A percentile compares a stretch with the other conserved stretches of the same genome.
Evolutionary conservation across 2,113 vertebrate genomes (phyloP).

Genomic region (Entelurus aequoreus): DNA sequence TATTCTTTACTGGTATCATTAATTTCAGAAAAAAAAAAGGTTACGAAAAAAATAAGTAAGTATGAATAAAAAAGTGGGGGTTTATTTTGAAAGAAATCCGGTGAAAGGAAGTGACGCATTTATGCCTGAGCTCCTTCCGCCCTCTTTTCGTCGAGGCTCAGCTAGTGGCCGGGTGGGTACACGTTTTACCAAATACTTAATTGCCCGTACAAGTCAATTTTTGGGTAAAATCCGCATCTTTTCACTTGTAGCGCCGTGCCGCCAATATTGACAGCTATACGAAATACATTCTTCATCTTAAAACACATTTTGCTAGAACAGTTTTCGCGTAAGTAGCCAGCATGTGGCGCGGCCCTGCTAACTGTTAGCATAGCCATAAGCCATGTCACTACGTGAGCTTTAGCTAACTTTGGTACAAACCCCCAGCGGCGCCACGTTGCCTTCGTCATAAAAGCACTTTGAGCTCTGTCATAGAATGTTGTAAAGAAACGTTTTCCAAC

Average conservation of each 20-base stretch:
- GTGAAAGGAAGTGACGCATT: slow-evolving; percentile 51
- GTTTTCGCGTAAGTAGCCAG: not conserved
- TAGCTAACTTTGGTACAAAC: slow-evolving; percentile 2
- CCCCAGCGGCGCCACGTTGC: not conserved
- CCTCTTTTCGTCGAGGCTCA: slow-evolving; percentile 65
- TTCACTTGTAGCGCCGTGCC: accelerated
- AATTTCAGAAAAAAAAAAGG: too few relatives aligned
- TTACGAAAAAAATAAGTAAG: too few relatives aligned
- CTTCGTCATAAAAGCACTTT: not conserved
- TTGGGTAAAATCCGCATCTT: accelerated
- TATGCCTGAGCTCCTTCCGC: slow-evolving; percentile 12
- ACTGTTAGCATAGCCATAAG: not conserved
- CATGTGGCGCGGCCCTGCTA: slow-evolving; percentile 59
- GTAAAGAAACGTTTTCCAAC: not conserved
- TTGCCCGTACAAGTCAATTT: not conserved
- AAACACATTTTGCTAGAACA: not conserved
- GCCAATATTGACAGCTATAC: not conserved
- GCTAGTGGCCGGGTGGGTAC: slow-evolving; percentile 59
- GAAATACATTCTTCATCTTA: not conserved
- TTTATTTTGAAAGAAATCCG: not conserved
- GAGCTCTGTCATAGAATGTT: not conserved
- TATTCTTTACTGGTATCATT: too few relatives aligned
- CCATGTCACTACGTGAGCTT: slow-evolving; percentile 5
- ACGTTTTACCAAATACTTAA: slow-evolving; percentile 9
- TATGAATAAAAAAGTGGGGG: not conserved